A percentile compares a stretch with the other conserved stretches of the same genome.
phyloP scores from a whole-genome alignment of 2,797 vertebrate genomes.

The Mus minutoides region DNA sequence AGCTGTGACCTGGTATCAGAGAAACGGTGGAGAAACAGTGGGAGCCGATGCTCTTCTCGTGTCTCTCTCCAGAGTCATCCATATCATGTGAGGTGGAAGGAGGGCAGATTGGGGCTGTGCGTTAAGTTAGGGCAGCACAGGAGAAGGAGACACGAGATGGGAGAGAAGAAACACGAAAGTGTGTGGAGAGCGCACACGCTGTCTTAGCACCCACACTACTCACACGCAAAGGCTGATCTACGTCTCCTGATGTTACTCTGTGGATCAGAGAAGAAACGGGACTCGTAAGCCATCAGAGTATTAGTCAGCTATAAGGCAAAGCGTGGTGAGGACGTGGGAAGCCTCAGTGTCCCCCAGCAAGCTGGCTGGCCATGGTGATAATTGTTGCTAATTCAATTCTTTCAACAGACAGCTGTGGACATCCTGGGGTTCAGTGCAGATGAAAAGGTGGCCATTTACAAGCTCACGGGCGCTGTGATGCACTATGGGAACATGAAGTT shows the following conservation, averaged over 20 bases:
- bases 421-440: conserved; percentile 92
- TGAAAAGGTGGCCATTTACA: conserved; percentile 92
- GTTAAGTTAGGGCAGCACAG: background rate
- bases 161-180: background rate
- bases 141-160: background rate
- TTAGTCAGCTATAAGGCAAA: conserved; percentile 1
- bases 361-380: background rate
- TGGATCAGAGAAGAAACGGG: background rate
- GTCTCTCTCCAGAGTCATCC: background rate
- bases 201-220: background rate
- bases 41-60: background rate
- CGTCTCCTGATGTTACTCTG: background rate
- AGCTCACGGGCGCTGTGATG: conserved; percentile 93
- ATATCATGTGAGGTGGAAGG: background rate
- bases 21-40: background rate
- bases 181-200: background rate
- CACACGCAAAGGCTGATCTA: background rate
- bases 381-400: conserved; percentile 4
- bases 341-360: background rate
- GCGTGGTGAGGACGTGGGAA: background rate
- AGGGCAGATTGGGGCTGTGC: background rate
- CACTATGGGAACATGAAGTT: conserved; percentile 94
- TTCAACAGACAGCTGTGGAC: conserved; percentile 90
- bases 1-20: background rate
- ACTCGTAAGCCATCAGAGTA: background rate